These are phyloP conservation scores for Sarcophilus harrisii DNA, from an alignment of 2,797 vertebrate genomes.

Conservation along the genomic window DNA sequence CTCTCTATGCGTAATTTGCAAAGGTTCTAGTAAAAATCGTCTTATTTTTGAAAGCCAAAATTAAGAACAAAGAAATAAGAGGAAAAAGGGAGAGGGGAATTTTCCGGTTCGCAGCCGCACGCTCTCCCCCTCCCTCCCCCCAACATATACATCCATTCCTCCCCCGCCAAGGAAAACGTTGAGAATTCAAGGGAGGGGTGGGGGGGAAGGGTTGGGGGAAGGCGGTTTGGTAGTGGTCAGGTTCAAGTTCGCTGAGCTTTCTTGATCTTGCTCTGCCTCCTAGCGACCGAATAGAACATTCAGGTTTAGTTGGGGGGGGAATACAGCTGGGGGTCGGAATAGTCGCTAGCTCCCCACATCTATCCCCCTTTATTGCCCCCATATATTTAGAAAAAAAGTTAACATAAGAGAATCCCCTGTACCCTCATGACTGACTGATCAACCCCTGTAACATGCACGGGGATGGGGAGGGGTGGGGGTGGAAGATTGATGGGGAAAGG, in stretches of 20 bases:
- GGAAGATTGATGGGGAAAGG: slow-evolving; percentile 26
- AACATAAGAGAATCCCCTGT: slow-evolving; percentile 23
- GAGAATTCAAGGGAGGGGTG: slow-evolving; percentile 75
- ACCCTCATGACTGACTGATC: slow-evolving; percentile 2
- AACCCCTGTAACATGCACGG: slow-evolving; percentile 4
- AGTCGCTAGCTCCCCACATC: slow-evolving; percentile 31
- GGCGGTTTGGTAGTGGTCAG: slow-evolving; percentile 87
- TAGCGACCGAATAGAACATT: slow-evolving; percentile 88
- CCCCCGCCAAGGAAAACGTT: slow-evolving; percentile 66
- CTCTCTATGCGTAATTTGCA: slow-evolving; percentile 15
- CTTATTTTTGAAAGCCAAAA: slow-evolving; percentile 72
- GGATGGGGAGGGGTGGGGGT: background rate
- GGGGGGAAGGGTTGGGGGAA: slow-evolving; percentile 75
- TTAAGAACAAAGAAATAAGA: slow-evolving; percentile 82
- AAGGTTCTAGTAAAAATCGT: slow-evolving; percentile 56
- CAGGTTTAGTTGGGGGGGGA: background rate
- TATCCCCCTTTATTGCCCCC: slow-evolving; percentile 13
- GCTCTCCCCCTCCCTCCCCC: slow-evolving; percentile 68
- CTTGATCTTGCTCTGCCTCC: slow-evolving; percentile 97
- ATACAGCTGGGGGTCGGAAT: background rate
- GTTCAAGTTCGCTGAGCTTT: slow-evolving; percentile 92
- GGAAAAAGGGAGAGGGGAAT: slow-evolving; percentile 48
- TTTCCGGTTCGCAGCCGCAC: slow-evolving; percentile 69
- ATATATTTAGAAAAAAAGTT: slow-evolving; percentile 18
- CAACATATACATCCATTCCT: slow-evolving; percentile 52